phyloP scores from a whole-genome alignment of 1,140 invertebrate genomes.

The Drosophila pectinifera region DNA sequence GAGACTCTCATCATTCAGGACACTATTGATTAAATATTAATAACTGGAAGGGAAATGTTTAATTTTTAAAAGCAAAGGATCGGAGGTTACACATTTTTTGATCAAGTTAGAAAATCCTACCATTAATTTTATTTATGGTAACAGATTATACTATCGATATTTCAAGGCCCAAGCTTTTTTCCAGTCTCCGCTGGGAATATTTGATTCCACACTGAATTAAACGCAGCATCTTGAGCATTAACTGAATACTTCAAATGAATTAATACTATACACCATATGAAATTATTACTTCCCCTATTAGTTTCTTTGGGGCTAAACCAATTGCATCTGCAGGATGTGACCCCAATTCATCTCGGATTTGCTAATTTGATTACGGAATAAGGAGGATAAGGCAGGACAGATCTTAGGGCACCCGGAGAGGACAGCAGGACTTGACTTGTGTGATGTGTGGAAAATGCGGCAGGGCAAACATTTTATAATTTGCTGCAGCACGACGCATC shows the following conservation, averaged over 20 bases:
- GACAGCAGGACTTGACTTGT: constrained; percentile 63
- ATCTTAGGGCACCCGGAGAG: constrained; percentile 38
- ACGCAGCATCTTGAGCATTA: not conserved
- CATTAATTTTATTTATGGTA: no score
- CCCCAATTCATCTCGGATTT: constrained; percentile 30
- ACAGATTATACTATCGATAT: no score
- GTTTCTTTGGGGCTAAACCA: not conserved
- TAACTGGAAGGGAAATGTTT: no score
- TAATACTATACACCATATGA: not conserved
- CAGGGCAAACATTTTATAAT: constrained; percentile 74
- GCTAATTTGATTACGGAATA: constrained; percentile 64
- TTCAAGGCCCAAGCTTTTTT: no score
- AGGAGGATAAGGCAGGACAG: constrained; percentile 29
- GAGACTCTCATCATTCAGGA: no score
- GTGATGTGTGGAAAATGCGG: constrained; percentile 68
- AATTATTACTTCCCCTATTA: not conserved
- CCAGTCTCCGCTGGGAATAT: no score
- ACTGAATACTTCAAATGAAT: not conserved
- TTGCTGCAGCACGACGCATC: constrained; percentile 66
- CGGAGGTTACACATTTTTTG: no score
- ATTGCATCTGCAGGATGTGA: constrained; percentile 51
- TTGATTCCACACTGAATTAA: no score
- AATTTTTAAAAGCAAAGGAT: no score
- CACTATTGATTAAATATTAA: no score
- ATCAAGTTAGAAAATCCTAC: no score